Evolutionary conservation across 2,113 vertebrate species (phyloP).

Genomic region (Tychaedon coryphoeus): DNA sequence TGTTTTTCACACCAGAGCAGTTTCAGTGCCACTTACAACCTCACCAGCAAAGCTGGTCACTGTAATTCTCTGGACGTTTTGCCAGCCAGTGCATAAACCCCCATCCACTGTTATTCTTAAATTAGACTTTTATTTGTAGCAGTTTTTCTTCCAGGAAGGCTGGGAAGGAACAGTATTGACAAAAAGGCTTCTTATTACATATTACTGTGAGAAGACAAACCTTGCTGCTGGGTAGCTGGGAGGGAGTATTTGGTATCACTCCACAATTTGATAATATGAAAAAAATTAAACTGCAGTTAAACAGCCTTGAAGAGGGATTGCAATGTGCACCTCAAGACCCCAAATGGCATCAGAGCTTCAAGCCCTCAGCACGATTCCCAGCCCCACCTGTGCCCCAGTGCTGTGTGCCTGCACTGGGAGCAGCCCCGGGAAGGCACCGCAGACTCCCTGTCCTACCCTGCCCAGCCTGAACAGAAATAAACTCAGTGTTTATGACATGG

Average conservation of each 20-base stretch:
- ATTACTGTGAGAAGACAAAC: neutral
- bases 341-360: neutral
- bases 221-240: neutral
- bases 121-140: neutral
- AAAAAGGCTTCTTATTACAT: neutral
- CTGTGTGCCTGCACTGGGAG: neutral
- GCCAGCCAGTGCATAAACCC: neutral
- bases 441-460: neutral
- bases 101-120: neutral
- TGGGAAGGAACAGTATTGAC: neutral
- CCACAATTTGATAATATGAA: neutral
- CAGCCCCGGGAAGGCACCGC: neutral
- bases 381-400: neutral
- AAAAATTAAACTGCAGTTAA: neutral
- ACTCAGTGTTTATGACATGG: neutral
- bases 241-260: neutral
- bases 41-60: neutral
- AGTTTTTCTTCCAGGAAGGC: neutral
- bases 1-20: neutral
- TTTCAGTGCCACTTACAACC: neutral
- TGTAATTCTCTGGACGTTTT: neutral
- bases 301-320: neutral
- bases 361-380: neutral
- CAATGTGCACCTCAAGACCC: neutral
- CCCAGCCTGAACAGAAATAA: neutral